These are phyloP conservation scores for Bufotes viridis DNA, from an alignment of 2,797 vertebrate species.

Conservation along the genomic window DNA sequence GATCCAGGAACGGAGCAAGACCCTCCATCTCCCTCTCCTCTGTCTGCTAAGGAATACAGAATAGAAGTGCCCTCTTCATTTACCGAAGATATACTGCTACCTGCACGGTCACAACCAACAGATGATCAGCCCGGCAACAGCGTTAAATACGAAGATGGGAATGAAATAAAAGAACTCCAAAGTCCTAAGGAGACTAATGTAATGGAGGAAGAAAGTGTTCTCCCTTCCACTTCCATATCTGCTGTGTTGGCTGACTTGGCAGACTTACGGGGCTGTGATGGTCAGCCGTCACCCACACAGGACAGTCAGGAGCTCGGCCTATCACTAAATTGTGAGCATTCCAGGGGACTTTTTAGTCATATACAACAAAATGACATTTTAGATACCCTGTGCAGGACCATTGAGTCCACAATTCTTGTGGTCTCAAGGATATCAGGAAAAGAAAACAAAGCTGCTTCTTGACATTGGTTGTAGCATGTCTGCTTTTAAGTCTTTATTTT, in stretches of 20 bases:
- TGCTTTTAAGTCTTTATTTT: constrained; percentile 76
- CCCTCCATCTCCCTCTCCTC: constrained; percentile 86
- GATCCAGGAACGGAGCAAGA: constrained; percentile 97
- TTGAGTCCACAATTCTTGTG: constrained; percentile 93
- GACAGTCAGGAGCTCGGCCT: constrained; percentile 78
- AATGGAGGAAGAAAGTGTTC: constrained; percentile 76
- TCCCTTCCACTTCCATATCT: constrained; percentile 80
- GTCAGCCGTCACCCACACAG: constrained; percentile 78
- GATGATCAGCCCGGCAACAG: constrained; percentile 74
- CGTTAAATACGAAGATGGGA: constrained; percentile 72
- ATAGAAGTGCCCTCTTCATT: constrained; percentile 86
- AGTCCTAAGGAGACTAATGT: constrained; percentile 74
- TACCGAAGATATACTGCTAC: constrained; percentile 71
- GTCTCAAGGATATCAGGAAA: constrained; percentile 91
- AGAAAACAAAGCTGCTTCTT: constrained; percentile 88
- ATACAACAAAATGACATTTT: constrained; percentile 90
- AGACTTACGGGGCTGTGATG: constrained; percentile 81
- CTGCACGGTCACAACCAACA: constrained; percentile 67
- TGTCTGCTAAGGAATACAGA: constrained; percentile 86
- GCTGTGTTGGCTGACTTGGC: constrained; percentile 83
- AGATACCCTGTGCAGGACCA: constrained; percentile 95
- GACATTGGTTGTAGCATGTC: constrained; percentile 87
- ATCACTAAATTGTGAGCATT: constrained; percentile 79
- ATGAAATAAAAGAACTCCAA: constrained; percentile 80
- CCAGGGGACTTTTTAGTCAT: constrained; percentile 81